Conservation (phyloP, 2,113 vertebrate genomes). For the Peromyscus californicus region DNA sequence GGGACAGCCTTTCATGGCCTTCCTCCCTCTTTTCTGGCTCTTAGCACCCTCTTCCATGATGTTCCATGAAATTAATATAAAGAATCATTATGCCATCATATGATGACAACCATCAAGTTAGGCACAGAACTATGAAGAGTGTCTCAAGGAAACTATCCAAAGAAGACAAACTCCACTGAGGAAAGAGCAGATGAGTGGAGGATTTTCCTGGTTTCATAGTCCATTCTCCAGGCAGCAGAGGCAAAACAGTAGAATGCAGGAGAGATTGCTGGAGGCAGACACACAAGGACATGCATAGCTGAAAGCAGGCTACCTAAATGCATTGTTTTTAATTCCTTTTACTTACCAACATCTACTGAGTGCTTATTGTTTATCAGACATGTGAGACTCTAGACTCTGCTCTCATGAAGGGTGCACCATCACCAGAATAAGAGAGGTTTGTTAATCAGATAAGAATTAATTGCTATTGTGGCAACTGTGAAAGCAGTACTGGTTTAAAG, state of each 20-base stretch:
- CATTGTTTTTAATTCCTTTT: not conserved
- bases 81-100: not conserved
- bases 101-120: not conserved
- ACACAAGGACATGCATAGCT: not conserved
- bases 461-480: not conserved
- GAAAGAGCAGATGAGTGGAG: not conserved
- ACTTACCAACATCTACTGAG: not conserved
- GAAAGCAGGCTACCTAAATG: not conserved
- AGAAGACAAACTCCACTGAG: not conserved
- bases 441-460: not conserved
- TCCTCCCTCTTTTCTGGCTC: not conserved
- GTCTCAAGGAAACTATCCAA: not conserved
- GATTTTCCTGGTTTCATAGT: not conserved
- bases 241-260: not conserved
- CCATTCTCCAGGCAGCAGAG: not conserved
- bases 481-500: not conserved
- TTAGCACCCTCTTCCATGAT: not conserved
- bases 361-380: not conserved
- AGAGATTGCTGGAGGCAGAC: not conserved
- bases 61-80: not conserved
- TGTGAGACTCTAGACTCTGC: not conserved
- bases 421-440: not conserved
- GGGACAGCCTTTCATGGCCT: not conserved
- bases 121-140: not conserved
- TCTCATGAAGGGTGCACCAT: not conserved